These are phyloP conservation scores for Scophthalmus maximus DNA, from an alignment of 2,113 vertebrate species.

Conservation along the genomic window DNA sequence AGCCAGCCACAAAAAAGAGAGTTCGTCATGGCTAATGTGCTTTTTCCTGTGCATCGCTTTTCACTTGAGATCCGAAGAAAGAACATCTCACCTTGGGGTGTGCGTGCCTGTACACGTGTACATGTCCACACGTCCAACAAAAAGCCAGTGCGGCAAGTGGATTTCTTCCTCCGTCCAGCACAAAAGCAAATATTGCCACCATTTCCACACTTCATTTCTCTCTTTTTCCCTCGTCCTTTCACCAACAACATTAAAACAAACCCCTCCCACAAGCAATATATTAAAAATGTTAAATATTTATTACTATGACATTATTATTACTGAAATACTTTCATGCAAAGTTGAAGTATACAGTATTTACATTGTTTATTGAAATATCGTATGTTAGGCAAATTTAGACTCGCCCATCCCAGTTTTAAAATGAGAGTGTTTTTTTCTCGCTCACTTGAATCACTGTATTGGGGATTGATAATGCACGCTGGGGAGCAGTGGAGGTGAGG, in stretches of 20 bases:
- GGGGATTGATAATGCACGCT: too few relatives aligned
- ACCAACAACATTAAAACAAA: neutral
- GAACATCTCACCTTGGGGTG: neutral
- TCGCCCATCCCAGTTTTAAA: neutral
- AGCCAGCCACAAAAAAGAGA: too few relatives aligned
- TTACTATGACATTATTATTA: too few relatives aligned
- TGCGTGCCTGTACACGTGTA: slow-evolving; percentile 11
- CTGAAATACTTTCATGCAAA: too few relatives aligned
- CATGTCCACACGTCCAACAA: slow-evolving; percentile 28
- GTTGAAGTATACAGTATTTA: too few relatives aligned
- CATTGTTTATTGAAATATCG: too few relatives aligned
- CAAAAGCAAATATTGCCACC: slow-evolving; percentile 41
- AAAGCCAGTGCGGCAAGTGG: slow-evolving; percentile 37
- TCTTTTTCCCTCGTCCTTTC: neutral
- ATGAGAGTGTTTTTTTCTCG: neutral
- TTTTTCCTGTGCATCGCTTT: too few relatives aligned
- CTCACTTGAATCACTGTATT: neutral
- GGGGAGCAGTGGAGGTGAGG: neutral
- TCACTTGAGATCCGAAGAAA: neutral
- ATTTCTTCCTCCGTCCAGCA: slow-evolving; percentile 40
- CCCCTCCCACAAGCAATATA: neutral
- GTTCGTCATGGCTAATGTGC: too few relatives aligned
- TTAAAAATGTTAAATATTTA: too few relatives aligned
- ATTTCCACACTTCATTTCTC: slow-evolving; percentile 40
- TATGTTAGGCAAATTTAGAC: too few relatives aligned